A percentile compares a stretch with the other conserved stretches of the same genome.
These are phyloP conservation scores for Polypedilum pembai DNA, from an alignment of 1,140 invertebrate genomes.

Conservation along the genomic window DNA sequence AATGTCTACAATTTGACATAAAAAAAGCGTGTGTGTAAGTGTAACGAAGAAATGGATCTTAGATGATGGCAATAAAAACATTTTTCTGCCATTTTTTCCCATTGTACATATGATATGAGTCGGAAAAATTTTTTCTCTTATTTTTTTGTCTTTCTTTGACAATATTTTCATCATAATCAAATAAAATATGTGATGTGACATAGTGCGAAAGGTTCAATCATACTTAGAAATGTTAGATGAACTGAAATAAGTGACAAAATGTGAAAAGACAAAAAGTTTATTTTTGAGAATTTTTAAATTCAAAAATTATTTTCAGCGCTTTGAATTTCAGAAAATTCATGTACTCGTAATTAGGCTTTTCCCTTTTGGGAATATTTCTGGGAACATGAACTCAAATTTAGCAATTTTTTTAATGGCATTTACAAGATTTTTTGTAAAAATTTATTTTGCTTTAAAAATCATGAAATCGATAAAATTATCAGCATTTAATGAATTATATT, in stretches of 20 bases:
- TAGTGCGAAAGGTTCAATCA: not conserved
- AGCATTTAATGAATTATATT: too few relatives aligned
- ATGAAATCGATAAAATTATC: too few relatives aligned
- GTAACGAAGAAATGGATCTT: constrained; percentile 1
- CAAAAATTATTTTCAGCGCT: too few relatives aligned
- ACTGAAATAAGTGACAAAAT: not conserved
- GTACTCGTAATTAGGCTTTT: too few relatives aligned
- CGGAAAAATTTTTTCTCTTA: not conserved
- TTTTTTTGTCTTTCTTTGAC: not conserved
- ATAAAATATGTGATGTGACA: not conserved
- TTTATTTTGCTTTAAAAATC: too few relatives aligned
- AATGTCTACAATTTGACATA: constrained; percentile 18
- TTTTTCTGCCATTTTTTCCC: not conserved
- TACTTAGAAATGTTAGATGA: not conserved
- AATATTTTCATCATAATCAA: constrained; percentile 14
- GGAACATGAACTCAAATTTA: too few relatives aligned
- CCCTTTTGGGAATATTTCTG: too few relatives aligned
- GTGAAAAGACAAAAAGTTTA: too few relatives aligned
- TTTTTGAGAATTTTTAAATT: too few relatives aligned
- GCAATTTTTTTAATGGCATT: too few relatives aligned
- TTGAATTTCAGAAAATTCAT: too few relatives aligned
- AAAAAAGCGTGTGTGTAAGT: not conserved
- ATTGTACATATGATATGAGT: not conserved
- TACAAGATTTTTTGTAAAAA: too few relatives aligned
- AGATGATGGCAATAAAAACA: constrained; percentile 18